Evolutionary conservation across 2,797 vertebrate genomes (phyloP).

Genomic region (Babyrousa celebensis): DNA sequence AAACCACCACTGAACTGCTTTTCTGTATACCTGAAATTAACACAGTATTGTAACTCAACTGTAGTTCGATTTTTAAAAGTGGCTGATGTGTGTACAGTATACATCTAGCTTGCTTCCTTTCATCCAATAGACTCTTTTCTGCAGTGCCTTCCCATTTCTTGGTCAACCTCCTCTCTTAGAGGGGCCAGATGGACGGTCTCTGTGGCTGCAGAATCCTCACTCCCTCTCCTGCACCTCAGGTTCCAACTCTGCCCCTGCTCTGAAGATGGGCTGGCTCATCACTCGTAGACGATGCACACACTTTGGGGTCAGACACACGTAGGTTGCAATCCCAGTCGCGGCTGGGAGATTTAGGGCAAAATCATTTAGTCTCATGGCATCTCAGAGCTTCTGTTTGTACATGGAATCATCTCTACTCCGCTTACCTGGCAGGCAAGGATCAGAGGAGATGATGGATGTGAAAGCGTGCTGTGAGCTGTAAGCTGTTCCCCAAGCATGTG

Average conservation of each 20-base stretch:
- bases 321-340: neutral
- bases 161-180: neutral
- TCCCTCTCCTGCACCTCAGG: neutral
- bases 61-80: neutral
- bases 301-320: neutral
- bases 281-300: neutral
- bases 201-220: neutral
- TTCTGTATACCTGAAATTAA: neutral
- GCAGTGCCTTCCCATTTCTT: neutral
- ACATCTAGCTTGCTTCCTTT: neutral
- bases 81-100: accelerated
- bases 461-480: neutral
- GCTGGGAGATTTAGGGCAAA: neutral
- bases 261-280: neutral
- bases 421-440: neutral
- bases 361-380: neutral
- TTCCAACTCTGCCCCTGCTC: neutral
- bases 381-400: neutral
- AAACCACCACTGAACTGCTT: neutral
- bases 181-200: neutral
- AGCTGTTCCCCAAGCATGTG: neutral
- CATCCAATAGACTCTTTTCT: neutral
- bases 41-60: neutral
- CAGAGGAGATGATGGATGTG: neutral
- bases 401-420: neutral